Evolutionary conservation across 1,140 invertebrate species (phyloP).

Genomic region (Aphelenchoides fujianensis): DNA sequence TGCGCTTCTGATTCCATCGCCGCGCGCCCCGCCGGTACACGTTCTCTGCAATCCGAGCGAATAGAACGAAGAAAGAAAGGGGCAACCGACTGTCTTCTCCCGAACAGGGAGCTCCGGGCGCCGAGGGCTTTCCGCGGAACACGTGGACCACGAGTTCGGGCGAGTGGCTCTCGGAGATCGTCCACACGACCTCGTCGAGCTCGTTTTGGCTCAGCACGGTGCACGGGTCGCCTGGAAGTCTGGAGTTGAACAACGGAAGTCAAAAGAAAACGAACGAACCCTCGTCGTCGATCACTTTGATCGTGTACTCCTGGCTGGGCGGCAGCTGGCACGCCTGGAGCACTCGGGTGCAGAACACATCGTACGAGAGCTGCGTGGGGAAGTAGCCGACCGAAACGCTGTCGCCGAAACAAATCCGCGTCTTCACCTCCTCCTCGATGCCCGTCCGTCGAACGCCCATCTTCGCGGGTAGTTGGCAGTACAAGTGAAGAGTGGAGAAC

Average conservation of each 20-base stretch:
- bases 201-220: constrained; percentile 92
- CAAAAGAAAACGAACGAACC: constrained; percentile 65
- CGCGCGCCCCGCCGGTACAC: constrained; percentile 96
- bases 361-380: constrained; percentile 42
- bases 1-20: constrained; percentile 76
- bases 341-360: constrained; percentile 47
- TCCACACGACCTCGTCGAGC: constrained; percentile 86
- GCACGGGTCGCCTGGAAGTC: constrained; percentile 92
- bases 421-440: constrained; percentile 38
- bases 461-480: neutral
- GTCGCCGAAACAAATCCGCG: constrained; percentile 43
- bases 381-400: constrained; percentile 57
- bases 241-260: constrained; percentile 19
- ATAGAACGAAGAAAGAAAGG: constrained; percentile 19
- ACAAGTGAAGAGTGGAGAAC: neutral
- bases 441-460: constrained; percentile 10
- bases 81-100: constrained; percentile 92
- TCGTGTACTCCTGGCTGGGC: constrained; percentile 76
- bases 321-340: constrained; percentile 55
- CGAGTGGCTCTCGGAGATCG: constrained; percentile 93
- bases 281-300: constrained; percentile 99
- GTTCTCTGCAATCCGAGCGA: constrained; percentile 73
- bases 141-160: constrained; percentile 91
- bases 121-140: constrained; percentile 84
- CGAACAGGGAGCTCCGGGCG: constrained; percentile 91